Evolutionary conservation across 53 echinoderm and acorn worm genomes (phyloP).

Genomic region (Stichopus horrens): DNA sequence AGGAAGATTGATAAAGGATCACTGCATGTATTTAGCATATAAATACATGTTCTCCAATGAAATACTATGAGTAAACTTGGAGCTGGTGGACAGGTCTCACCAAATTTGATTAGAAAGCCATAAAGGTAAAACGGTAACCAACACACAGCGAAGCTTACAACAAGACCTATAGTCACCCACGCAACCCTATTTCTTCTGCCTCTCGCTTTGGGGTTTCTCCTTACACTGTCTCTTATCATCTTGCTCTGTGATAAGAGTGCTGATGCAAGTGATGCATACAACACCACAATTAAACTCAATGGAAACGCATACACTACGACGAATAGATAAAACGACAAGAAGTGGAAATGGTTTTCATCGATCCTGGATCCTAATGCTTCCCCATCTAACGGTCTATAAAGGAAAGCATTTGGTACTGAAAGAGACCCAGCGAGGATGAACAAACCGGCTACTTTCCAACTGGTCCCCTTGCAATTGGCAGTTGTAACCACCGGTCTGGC

Average conservation of each 20-base stretch:
- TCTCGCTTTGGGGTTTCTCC: not conserved
- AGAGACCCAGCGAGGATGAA: not conserved
- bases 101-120: not conserved
- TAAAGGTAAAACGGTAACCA: constrained; percentile 8
- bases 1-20: constrained; percentile 22
- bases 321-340: not conserved
- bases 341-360: not conserved
- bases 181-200: not conserved
- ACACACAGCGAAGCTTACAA: constrained; percentile 13
- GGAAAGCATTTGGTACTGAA: not conserved
- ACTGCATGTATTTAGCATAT: not conserved
- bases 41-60: not conserved
- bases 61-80: not conserved
- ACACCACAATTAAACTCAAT: not conserved
- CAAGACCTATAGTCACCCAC: constrained; percentile 5
- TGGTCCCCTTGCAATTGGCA: not conserved
- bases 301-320: not conserved
- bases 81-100: not conserved
- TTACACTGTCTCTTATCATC: not conserved
- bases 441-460: not conserved
- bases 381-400: not conserved
- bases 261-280: not conserved
- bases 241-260: not conserved
- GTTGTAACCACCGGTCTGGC: not conserved
- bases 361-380: not conserved